Evolutionary conservation across 2,888 invertebrate genomes (phyloP), one percentile per base, ranked within the genome.

Genomic region (Drosophila longiperda): DNA sequence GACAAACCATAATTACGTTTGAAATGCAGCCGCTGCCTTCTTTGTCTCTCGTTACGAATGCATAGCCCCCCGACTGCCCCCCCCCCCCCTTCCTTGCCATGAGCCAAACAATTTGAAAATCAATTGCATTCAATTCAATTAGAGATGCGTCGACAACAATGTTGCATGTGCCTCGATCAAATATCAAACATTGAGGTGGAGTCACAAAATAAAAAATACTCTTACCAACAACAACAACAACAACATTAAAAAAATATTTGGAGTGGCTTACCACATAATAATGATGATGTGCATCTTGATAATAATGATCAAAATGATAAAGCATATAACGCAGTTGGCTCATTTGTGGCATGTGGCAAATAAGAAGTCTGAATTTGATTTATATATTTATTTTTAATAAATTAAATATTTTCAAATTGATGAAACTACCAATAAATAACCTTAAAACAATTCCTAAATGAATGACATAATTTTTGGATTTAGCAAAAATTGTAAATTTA

Each of bases 61-160:
- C 54, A 58, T 32, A 57, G 20, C n/a, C 42, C 40, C 5, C 26
- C 5, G 0, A 0, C 3, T 0, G 0, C 26, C 26, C 26, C 26
- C 3, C 3, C 26, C 26, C 42, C 40, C 5, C 1, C 29, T 17
- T 50, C 20, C 5, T 15, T 36, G 34, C 20, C 50, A 58, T 42
- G 55, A 54, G 40, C 40, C 64, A 62, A 73, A 73, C 73, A 76
- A 76, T 76, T 84, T 64, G 38, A 74, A 85, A 83, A 87, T 81
- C 83, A 86, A 82, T 78, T 82, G 81, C 77, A 82, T 74, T 73
- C 71, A 68, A 76, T 80, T 78, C 83, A 87, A 87, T 87, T 84
- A 83, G 74, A 67, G 64, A 70, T 68, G 72, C 78, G 65, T 66
- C 34, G 48, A 62, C 75, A 68, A 74, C 67, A 79, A 73, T 75